phyloP scores from a whole-genome alignment of 2,888 invertebrate genomes.

The Thymelicus sylvestris region DNA sequence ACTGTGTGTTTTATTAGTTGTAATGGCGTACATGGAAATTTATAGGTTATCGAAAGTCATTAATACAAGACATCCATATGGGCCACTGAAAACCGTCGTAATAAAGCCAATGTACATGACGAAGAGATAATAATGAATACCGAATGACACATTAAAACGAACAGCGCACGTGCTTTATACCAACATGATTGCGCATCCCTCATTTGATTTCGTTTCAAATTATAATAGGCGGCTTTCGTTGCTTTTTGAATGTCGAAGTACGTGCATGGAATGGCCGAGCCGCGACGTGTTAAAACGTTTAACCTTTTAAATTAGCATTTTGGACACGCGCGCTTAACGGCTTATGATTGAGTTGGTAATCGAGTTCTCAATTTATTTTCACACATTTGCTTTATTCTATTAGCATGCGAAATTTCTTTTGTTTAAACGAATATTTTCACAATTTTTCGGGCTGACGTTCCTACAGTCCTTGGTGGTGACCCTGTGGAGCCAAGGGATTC shows the following conservation, averaged over 20 bases:
- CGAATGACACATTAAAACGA: slow-evolving; percentile 6
- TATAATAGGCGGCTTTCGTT: slow-evolving; percentile 64
- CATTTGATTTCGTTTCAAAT: slow-evolving; percentile 63
- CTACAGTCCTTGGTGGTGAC: too few species aligned
- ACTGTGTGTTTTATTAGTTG: too few species aligned
- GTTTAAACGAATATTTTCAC: not conserved
- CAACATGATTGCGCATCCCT: slow-evolving; percentile 29
- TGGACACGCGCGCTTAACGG: slow-evolving; percentile 53
- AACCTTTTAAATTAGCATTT: slow-evolving; percentile 50
- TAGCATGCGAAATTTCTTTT: slow-evolving; percentile 24
- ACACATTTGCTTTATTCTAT: slow-evolving; percentile 34
- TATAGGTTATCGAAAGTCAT: too few species aligned
- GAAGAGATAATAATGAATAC: not conserved
- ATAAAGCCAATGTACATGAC: not conserved
- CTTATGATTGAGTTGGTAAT: slow-evolving; percentile 65
- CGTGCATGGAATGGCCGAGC: slow-evolving; percentile 47
- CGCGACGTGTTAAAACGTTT: slow-evolving; percentile 32
- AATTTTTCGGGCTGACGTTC: too few species aligned
- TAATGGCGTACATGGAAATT: too few species aligned
- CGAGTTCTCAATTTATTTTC: slow-evolving; percentile 35
- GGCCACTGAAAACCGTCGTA: too few species aligned
- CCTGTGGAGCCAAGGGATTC: too few species aligned
- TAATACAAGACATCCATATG: too few species aligned
- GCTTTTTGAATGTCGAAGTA: slow-evolving; percentile 59
- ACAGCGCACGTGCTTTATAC: not conserved